Evolutionary conservation across 2,797 vertebrate genomes (phyloP).

Genomic region (Danio aesculapii): DNA sequence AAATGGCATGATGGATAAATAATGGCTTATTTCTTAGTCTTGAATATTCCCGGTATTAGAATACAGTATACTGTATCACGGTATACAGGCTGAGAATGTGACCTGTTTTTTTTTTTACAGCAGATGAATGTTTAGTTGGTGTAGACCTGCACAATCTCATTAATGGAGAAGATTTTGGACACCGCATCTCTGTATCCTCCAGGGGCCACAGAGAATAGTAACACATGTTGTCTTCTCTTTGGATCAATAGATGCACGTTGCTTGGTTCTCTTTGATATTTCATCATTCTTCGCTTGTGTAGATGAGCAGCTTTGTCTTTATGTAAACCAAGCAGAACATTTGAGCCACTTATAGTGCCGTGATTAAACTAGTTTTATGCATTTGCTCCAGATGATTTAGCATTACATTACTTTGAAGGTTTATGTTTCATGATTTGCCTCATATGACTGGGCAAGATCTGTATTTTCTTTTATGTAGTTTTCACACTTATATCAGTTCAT

Average conservation of each 20-base stretch:
- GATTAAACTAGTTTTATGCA: not conserved
- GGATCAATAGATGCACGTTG: conserved; percentile 23
- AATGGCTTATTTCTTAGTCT: not conserved
- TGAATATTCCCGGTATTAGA: not conserved
- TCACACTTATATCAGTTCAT: too few species aligned
- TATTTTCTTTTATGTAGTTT: too few species aligned
- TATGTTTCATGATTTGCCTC: too few species aligned
- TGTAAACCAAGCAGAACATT: not conserved
- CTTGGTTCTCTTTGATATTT: conserved; percentile 31
- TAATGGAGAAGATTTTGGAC: not conserved
- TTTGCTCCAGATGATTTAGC: not conserved
- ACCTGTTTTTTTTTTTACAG: not conserved
- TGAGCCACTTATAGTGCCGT: not conserved
- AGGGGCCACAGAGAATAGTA: conserved; percentile 14
- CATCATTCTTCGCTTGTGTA: conserved; percentile 12
- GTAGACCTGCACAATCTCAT: not conserved
- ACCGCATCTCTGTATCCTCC: conserved; percentile 3
- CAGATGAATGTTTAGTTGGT: not conserved
- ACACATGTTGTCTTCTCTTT: conserved; percentile 24
- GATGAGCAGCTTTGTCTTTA: not conserved
- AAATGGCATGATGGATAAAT: conserved; percentile 19
- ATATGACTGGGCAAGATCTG: too few species aligned
- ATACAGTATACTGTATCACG: too few species aligned
- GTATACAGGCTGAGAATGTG: not conserved
- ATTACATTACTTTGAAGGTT: too few species aligned